A percentile compares a stretch with the other conserved stretches of the same genome.
Conservation (phyloP, 2,888 invertebrate species). For the Limnephilus lunatus region DNA sequence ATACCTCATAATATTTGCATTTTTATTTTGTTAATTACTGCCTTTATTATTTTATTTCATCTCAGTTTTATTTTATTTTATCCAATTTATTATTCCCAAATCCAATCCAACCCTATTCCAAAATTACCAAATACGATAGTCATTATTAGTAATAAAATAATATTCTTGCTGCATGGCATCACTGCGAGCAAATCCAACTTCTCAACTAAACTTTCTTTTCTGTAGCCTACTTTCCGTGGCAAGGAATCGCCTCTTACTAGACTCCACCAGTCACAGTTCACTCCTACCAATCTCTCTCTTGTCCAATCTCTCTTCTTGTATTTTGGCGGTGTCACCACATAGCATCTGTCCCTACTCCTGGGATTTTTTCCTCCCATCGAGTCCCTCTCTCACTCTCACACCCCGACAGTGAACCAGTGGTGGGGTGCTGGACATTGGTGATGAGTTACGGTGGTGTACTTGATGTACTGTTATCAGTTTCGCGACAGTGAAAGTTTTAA, state of each 20-base stretch:
- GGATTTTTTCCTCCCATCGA: slow-evolving; percentile 54
- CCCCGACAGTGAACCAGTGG: slow-evolving; percentile 15
- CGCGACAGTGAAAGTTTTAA: slow-evolving; percentile 50
- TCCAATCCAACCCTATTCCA: no score
- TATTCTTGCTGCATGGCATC: slow-evolving; percentile 66
- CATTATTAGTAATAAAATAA: not conserved
- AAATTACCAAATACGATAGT: no score
- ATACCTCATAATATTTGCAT: no score
- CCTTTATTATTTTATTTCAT: no score
- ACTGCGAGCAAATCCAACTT: slow-evolving; percentile 49
- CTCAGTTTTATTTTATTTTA: no score
- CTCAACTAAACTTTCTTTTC: slow-evolving; percentile 71
- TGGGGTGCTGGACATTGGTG: slow-evolving; percentile 10
- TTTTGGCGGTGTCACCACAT: not conserved
- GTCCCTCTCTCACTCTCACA: slow-evolving; percentile 38
- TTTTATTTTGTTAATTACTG: no score
- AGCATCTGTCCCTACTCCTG: slow-evolving; percentile 27
- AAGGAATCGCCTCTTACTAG: slow-evolving; percentile 73
- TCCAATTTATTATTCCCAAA: no score
- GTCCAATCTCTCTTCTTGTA: not conserved
- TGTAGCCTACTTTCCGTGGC: slow-evolving; percentile 78
- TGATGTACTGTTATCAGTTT: not conserved
- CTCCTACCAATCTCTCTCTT: slow-evolving; percentile 49
- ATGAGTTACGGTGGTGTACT: not conserved
- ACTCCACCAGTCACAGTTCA: slow-evolving; percentile 35